Evolutionary conservation across 1,140 invertebrate species (phyloP), one percentile per base, ranked within the genome.

Genomic region (Hylyphantes graminicola): DNA sequence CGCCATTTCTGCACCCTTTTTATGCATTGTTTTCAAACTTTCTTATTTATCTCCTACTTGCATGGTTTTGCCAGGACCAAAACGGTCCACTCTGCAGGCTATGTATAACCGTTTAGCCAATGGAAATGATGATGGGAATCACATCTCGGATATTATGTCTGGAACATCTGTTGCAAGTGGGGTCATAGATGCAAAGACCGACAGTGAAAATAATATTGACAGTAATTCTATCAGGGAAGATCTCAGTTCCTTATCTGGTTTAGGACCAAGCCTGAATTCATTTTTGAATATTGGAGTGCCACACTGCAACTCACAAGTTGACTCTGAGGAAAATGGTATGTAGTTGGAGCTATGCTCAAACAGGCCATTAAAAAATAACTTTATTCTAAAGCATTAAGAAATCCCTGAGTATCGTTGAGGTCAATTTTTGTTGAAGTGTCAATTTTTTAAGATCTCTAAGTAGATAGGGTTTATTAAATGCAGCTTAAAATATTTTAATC

Each of bases 41-140:
- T 74, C 59, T 76, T 55, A 64, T 80, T 70, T 80, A 51, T 83
- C 59, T 83, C 72, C 68, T 83, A 55, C 73, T 67, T 83, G 80
- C 80, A 83, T 83, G 80, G 65, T 81, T 65, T 57, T 83, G 61
- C 9, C 87, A 90, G 89, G 91, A 86, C 91, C 91, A 12, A 91
- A 90, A 80, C 85, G 90, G 87, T 88, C 90, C 64, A 88, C 89
- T 15, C 87, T 91, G 72, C 90, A 91, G 86, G 90, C 90, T 78
- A 91, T 91, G 90, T 87, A 91, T 86, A 90, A 88, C 74, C 91
- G 88, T 86, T 87, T 91, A 78, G 63, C 83, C 54, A 78, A 72
- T 78, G 89, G 88, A 75, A 87, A 86, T 57, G 87, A 89, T 48
- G 89, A 90, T 61, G 89, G 90, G 85, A 77, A 65, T 55, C 86